Evolutionary conservation across 2,113 vertebrate species (phyloP), one percentile per base, ranked within the genome.

Genomic region (Columbina picui): DNA sequence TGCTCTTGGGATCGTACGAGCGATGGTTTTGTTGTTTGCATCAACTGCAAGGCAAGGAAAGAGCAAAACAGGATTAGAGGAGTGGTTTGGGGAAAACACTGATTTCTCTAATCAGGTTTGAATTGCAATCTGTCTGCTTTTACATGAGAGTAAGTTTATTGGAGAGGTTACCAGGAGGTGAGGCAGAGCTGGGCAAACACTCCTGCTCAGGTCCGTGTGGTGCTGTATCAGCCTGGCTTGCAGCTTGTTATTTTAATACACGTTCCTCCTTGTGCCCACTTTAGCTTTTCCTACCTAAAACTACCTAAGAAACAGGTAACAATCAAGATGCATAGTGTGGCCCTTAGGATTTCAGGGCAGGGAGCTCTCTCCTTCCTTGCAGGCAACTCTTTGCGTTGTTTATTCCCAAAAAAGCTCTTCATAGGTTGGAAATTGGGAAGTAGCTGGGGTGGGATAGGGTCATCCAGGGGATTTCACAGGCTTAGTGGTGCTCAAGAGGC

Each of bases 51-150:
- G 38, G 73, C 87, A 89, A 17, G 10, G 52, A 61, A 86, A 75
- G 1, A 55, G 41, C 4, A 3, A 85, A 95, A 94, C 25, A 30
- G 84, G 87, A 96, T 95, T 94, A 95, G 64, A 53, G 81, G 76
- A 68, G 86, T 18, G 87, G 55, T 83, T 69, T 94, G 91, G 84
- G 89, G 79, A 69, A 89, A 96, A 87, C 43, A 11, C 74, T 56
- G 83, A 27, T 97, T 90, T 82, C 9, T 2, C 0, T 92, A 95
- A 93, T 92, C 89, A 96, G 93, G 93, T 93, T 89, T 47, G 79
- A 76, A 23, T 7, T 56, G 73, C 94, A 97, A 21, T 85, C 87
- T 94, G 90, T 86, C 84, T 56, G 81, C 89, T 94, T 56, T 82
- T 78, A 21, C 59, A 45, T 2, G 2, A 78, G 27, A 74, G n/a